Percentiles rank a stretch among this genome's conserved stretches.
Evolutionary conservation across 2,888 invertebrate species (phyloP).

Genomic region (Anticlea derivata): DNA sequence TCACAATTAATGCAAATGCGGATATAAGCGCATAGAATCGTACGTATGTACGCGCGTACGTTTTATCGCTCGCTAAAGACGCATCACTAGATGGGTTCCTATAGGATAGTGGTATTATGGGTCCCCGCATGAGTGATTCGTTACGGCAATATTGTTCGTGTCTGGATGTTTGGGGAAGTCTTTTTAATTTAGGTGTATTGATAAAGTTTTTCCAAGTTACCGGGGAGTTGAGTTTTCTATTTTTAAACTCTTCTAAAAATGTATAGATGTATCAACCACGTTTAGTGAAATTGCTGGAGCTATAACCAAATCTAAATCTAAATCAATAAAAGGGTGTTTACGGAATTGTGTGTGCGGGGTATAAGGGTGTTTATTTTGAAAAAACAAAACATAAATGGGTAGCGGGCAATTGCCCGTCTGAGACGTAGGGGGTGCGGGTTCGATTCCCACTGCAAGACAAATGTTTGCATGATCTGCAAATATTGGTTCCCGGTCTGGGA

Average conservation of each 20-base stretch:
- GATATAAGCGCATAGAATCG: slow-evolving; percentile 37
- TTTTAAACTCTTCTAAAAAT: neutral
- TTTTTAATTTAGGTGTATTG: slow-evolving; percentile 19
- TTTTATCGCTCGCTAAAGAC: slow-evolving; percentile 9
- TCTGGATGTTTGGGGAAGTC: slow-evolving; percentile 13
- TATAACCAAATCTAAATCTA: too few relatives aligned
- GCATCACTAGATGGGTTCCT: slow-evolving; percentile 9
- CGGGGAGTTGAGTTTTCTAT: neutral
- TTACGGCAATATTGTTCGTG: slow-evolving; percentile 22
- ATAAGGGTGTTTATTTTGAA: too few relatives aligned
- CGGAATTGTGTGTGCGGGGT: too few relatives aligned
- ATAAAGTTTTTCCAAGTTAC: neutral
- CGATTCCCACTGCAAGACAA: too few relatives aligned
- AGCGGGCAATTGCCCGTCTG: too few relatives aligned
- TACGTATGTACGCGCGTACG: slow-evolving; percentile 32
- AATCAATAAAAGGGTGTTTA: too few relatives aligned
- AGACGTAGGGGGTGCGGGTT: too few relatives aligned
- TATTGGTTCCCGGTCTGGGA: too few relatives aligned
- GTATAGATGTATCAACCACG: neutral
- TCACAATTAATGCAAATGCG: slow-evolving; percentile 34
- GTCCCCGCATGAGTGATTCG: slow-evolving; percentile 19
- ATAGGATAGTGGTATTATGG: slow-evolving; percentile 18
- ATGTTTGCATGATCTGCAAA: too few relatives aligned
- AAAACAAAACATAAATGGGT: too few relatives aligned
- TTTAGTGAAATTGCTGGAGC: too few relatives aligned